Conservation (phyloP, 2,113 vertebrate species). For the Dasyurus viverrinus region DNA sequence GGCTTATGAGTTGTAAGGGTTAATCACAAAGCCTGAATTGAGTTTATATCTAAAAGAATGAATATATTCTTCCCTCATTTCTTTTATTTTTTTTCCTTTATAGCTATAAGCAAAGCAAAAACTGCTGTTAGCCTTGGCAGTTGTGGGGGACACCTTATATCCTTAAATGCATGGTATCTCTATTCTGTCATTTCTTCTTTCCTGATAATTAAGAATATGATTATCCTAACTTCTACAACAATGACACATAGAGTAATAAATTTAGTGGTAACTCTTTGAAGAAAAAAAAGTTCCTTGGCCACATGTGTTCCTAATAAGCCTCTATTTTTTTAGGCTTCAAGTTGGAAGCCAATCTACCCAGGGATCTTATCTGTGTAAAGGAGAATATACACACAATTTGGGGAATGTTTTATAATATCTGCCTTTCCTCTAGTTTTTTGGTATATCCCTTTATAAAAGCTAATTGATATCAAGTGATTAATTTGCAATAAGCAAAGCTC, state of each 20-base stretch:
- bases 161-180: too few species aligned
- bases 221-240: background rate
- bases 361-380: background rate
- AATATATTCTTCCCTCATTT: background rate
- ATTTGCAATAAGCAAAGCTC: background rate
- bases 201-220: background rate
- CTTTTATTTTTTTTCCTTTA: background rate
- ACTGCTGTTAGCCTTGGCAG: background rate
- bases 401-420: background rate
- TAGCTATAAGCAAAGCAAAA: background rate
- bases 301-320: background rate
- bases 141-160: background rate
- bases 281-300: background rate
- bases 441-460: background rate
- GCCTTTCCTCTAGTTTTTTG: background rate
- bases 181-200: background rate
- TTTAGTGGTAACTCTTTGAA: background rate
- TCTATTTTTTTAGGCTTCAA: background rate
- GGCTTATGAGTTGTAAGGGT: background rate
- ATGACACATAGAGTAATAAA: background rate
- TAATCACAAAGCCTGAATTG: background rate
- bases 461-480: background rate
- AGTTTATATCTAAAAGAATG: background rate
- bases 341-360: background rate
- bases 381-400: background rate